A percentile compares a stretch with the other conserved stretches of the same genome.
Evolutionary conservation across 2,888 invertebrate species (phyloP).

Genomic region (Aleiodes leptofemur): DNA sequence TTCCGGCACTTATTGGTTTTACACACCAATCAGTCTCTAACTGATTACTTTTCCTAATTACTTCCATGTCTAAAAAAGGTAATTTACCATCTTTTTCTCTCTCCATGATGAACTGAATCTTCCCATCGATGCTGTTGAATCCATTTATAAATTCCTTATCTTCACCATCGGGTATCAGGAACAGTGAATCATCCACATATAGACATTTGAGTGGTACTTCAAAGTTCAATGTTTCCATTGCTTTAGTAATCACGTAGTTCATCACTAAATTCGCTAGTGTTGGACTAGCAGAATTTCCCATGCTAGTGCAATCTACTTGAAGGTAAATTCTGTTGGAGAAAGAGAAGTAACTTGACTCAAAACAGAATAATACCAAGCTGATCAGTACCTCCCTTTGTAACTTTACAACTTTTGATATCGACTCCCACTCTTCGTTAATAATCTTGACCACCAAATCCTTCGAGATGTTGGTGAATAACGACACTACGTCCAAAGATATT

Average conservation of each 20-base stretch:
- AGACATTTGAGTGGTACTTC: neutral
- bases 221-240: neutral
- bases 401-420: too few species aligned
- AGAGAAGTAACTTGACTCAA: constrained; percentile 21
- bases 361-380: constrained; percentile 9
- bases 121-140: neutral
- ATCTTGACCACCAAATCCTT: neutral
- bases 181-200: constrained; percentile 17
- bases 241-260: constrained; percentile 9
- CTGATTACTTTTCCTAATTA: neutral
- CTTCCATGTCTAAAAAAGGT: constrained; percentile 9
- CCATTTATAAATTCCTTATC: neutral
- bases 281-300: constrained; percentile 26
- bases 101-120: neutral
- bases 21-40: constrained; percentile 12
- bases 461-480: constrained; percentile 1
- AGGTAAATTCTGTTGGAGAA: neutral
- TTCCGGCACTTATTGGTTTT: constrained; percentile 1
- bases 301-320: constrained; percentile 1
- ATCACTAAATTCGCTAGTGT: constrained; percentile 7
- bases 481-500: neutral
- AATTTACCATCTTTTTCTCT: neutral
- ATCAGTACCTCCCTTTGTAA: neutral
- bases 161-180: neutral
- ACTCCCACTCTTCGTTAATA: neutral